Evolutionary conservation across 2,888 invertebrate species (phyloP).

Genomic region (Lasius fuliginosus): DNA sequence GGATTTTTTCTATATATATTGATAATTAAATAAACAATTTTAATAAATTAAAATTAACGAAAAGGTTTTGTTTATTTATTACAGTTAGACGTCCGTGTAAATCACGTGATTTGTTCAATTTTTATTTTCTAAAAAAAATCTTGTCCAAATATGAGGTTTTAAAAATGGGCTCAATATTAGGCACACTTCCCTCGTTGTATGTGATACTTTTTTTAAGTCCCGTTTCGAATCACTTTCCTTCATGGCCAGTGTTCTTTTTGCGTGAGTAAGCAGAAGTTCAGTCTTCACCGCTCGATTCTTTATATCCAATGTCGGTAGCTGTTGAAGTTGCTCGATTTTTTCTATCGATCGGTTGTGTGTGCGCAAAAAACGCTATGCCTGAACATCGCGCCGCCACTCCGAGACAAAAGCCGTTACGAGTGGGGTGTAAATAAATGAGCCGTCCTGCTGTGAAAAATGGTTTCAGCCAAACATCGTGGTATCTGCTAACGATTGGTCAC

Average conservation of each 20-base stretch:
- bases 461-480: conserved; percentile 41
- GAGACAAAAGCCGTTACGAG: conserved; percentile 55
- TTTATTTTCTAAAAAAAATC: too few species aligned
- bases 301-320: conserved; percentile 39
- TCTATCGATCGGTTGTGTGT: conserved; percentile 43
- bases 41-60: too few species aligned
- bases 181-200: too few species aligned
- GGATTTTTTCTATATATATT: too few species aligned
- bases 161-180: too few species aligned
- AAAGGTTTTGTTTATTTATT: too few species aligned
- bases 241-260: conserved; percentile 10
- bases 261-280: conserved; percentile 38
- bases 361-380: conserved; percentile 35
- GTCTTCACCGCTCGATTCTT: conserved; percentile 10
- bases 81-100: too few species aligned
- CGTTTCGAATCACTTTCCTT: conserved; percentile 29
- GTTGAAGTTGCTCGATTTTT: conserved; percentile 50
- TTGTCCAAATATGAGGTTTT: too few species aligned
- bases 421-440: conserved; percentile 55
- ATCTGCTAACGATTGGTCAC: conserved; percentile 54
- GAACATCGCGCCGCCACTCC: conserved; percentile 40
- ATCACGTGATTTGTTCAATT: too few species aligned
- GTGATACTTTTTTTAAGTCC: not conserved
- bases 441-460: conserved; percentile 50
- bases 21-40: too few species aligned